Evolutionary conservation across 2,888 invertebrate species (phyloP), one percentile per base, ranked within the genome.

Genomic region (Blastobasis adustella): DNA sequence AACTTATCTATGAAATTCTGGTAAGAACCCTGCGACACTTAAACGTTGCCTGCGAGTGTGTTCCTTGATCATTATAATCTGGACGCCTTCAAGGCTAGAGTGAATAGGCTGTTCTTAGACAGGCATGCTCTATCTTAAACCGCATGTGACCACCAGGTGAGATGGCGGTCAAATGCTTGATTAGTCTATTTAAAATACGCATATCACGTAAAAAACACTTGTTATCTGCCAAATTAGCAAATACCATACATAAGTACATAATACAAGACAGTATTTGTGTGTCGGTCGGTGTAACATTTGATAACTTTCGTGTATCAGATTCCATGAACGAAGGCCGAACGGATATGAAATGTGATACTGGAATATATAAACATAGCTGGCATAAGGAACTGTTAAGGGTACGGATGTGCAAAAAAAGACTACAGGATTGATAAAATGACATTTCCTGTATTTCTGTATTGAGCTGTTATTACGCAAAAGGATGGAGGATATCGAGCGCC

Each of bases 351-450:
- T 37, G 41, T 51, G 59, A 59, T 59, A 53, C 53, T 39, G 23
- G 40, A 47, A 42, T 37, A 52, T 52, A 51, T 52, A 53, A 23
- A 23, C 23, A 23, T 23, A 23, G 3, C 23, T 52, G 50, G 50
- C 56, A 57, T 58, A 54, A 52, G 54, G 48, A 47, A 47, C 55
- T 42, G 46, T 23, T 23, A 49, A 49, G 61, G 65, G 61, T 63
- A 53, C 65, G 69, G 78, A 79, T 73, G 66, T 62, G 64, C 60
- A 61, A 72, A 76, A 77, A 76, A 78, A 67, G 54, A 54, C 54
- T 57, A 54, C 46, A 53, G 57, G 52, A 63, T 58, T 65, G 71
- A 71, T 73, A 73, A 70, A 65, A 67, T 63, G 56, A 60, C 60
- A 54, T 69, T 67, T 73, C 77, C 73, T 69, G 61, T 8, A 41